Base-by-base conservation (phyloP, 2,888 invertebrate species). In the Colletes collaris region DNA sequence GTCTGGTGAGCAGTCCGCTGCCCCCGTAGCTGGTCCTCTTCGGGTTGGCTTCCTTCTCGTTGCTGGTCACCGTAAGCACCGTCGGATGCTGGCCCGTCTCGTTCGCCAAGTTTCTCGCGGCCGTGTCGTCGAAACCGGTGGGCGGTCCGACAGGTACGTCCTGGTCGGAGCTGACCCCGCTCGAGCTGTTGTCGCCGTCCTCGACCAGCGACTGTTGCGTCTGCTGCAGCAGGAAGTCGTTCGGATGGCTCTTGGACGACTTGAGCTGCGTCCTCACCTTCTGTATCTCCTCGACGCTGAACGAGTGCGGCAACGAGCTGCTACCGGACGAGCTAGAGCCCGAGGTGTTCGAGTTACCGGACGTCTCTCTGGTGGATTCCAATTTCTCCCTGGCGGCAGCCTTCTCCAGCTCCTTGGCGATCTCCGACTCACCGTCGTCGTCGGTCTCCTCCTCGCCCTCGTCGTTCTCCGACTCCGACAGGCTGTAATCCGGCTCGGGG, bases 401-500 rank as follows among this genome's bases (percentile, higher is more conserved):
- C 85, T 94, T 94, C 88, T 93, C 95, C 88, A 94, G 94, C 92
- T 94, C 95, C 89, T 94, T 95, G 44, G 94, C 93, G 11, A 94
- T 93, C 65, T 93, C 93, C 11, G 91, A 91, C 37, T 89, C 91
- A 3, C 89, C 92, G 8, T 90, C 91, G 50, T 91, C 91, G 71
- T 96, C 96, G 52, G 95, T 82, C 89, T 97, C 97, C 60, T 93
- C 93, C 62, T 93, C 94, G 7, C 91, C 80, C 94, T 96, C 91
- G 79, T 94, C 96, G 76, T 95, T 96, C 89, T 97, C 97, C 0
- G 97, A 97, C 91, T 97, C 97, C 82, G 97, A 97, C 93, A 97
- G 95, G 92, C 97, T 97, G 94, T 98, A 98, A 93, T 98, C 98
- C 0, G 98, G 98, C 90, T 98, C 98, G 0, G 98, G 98, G 86